Evolutionary conservation across 2,113 vertebrate genomes (phyloP), one percentile per base, ranked within the genome.

Genomic region (Lampris megalopsis): DNA sequence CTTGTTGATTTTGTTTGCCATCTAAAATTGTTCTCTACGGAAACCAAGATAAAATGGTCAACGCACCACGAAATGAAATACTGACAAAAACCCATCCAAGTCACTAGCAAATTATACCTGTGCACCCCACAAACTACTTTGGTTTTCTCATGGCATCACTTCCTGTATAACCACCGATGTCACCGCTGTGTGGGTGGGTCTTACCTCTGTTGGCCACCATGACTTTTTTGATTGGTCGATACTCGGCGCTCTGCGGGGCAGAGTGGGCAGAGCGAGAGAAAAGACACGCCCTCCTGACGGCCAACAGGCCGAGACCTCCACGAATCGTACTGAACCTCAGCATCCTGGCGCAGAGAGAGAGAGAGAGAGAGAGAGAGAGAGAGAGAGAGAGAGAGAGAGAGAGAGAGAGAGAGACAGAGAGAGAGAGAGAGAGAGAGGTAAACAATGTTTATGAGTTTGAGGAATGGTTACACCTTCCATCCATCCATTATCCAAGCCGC

Each of bases 161-260:
- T 24, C 24, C 24, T 24, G 24, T 24, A 24, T 24, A 24, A 24
- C 24, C 24, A 24, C 24, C 24, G 24, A 24, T 24, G 24, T 24
- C 24, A 24, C 24, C 24, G 24, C 24, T 24, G 24, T 2, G 1
- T 61, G 59, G 36, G 3, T 2, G 13, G 1, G 41, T 1, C 86
- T 88, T 65, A 94, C 94, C 94, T 93, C 94, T 81, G 57, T 98
- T 98, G 49, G 96, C 97, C 85, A 97, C 97, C 96, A 98, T 95
- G 74, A 97, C 97, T 73, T 98, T 98, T 91, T 96, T 97, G 86
- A 97, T 97, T 61, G 96, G 96, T 69, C 95, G 95, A 83, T 95
- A 96, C 43, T 96, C 92, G 38, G 94, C 63, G 10, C 36, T 90
- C 70, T 91, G 91, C 2, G 91, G 88, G 42, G 89, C 75, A 8